Conservation (phyloP, 23 tunicate species). For the Pegea sp. region DNA sequence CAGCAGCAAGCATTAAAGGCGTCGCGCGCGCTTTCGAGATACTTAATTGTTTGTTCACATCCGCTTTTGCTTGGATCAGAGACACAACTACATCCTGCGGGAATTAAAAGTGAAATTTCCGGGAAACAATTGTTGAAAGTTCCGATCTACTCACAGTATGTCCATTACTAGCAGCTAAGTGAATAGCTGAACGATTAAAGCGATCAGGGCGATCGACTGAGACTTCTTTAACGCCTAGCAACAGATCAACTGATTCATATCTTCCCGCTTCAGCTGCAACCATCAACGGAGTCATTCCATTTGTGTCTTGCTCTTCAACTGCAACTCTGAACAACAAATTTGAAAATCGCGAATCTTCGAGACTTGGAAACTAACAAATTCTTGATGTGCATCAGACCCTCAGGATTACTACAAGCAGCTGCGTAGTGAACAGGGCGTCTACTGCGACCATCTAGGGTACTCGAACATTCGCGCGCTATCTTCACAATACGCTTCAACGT, state of each 20-base stretch:
- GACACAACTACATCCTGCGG: constrained; percentile 54
- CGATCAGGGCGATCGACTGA: constrained; percentile 82
- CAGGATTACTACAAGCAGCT: constrained; percentile 55
- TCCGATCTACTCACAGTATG: constrained; percentile 33
- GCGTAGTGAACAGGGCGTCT: constrained; percentile 94
- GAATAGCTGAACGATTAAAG: constrained; percentile 66
- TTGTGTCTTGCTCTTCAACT: constrained; percentile 82
- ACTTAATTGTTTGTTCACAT: constrained; percentile 61
- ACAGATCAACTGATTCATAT: constrained; percentile 41
- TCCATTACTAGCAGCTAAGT: constrained; percentile 94
- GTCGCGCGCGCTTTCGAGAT: constrained; percentile 75
- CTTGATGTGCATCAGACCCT: constrained; percentile 40
- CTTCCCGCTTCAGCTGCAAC: constrained; percentile 82
- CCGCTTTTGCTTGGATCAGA: constrained; percentile 42
- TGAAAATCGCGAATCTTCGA: not conserved
- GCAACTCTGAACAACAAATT: constrained; percentile 31
- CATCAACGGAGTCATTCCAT: constrained; percentile 98
- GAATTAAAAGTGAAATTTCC: not conserved
- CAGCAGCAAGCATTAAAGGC: constrained; percentile 97
- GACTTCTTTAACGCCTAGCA: constrained; percentile 26
- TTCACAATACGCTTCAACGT: constrained; percentile 36
- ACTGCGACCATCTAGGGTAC: constrained; percentile 65
- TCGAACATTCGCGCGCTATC: constrained; percentile 66
- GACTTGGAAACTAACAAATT: constrained; percentile 19
- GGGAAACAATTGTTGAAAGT: not conserved